Percentiles rank a stretch among this genome's conserved stretches.
These are phyloP conservation scores for Pristionchus maxplancki DNA, from an alignment of 2,888 invertebrate genomes.

Conservation along the genomic window DNA sequence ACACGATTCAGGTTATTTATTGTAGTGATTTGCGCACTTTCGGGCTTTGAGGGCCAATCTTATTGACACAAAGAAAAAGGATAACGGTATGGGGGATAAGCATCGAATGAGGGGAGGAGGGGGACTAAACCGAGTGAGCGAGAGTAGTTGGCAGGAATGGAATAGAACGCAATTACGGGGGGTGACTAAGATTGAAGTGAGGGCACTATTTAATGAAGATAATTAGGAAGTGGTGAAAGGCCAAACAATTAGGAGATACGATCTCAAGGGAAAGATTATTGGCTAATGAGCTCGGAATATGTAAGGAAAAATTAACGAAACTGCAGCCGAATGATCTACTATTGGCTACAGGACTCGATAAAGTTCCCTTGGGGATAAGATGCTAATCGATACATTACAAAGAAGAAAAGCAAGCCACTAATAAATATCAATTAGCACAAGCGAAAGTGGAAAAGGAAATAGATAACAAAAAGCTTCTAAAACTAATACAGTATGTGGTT, in stretches of 20 bases:
- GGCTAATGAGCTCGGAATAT: neutral
- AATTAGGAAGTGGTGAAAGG: neutral
- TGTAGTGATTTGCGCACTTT: constrained; percentile 10
- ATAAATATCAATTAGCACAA: constrained; percentile 24
- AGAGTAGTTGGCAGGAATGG: constrained; percentile 36
- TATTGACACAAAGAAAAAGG: constrained; percentile 21
- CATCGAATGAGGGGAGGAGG: constrained; percentile 8
- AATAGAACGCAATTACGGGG: neutral
- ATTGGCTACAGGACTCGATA: neutral
- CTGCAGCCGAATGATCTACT: neutral
- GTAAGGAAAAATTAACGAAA: neutral
- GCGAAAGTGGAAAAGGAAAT: too few species aligned
- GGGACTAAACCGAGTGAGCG: constrained; percentile 34
- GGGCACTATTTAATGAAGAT: constrained; percentile 29
- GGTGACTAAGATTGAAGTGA: constrained; percentile 44
- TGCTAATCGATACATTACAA: neutral
- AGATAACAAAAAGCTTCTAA: neutral
- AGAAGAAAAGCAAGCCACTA: neutral
- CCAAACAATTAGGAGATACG: constrained; percentile 10
- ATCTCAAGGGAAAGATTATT: constrained; percentile 8
- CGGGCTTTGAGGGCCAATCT: constrained; percentile 28
- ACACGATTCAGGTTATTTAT: constrained; percentile 1
- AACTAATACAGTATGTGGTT: neutral
- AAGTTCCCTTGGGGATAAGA: neutral
- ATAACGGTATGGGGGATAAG: neutral